Base-by-base conservation (phyloP, 2,888 invertebrate species). In the Sabatieria punctata region DNA sequence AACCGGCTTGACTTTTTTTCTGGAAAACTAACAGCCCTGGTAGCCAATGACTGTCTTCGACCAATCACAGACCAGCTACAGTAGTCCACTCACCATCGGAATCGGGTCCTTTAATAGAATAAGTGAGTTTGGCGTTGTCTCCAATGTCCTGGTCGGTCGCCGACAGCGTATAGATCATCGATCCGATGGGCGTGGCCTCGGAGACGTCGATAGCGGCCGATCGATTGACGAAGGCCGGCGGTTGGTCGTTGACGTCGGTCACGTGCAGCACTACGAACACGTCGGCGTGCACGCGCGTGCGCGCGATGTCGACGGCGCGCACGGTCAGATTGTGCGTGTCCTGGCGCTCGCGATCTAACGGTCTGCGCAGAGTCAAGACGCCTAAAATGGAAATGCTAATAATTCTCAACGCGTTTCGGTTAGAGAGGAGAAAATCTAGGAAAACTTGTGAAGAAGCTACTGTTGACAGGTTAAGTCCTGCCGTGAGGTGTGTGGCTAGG, bases 271-370 rank as follows among this genome's bases (percentile, higher is more conserved):
- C 4, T 64, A 65, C 55, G 4, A 24, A 2, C n/a, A 45, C 38
- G 64, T 65, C 18, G 57, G 57, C n/a, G 65, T 54, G 4, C 42
- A 49, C 42, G 36, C 63, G 63, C 11, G 13, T 19, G 4, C 64
- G 35, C 22, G 46, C 80, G 37, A 86, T 85, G 72, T 93, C 93
- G 22, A 85, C 85, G 45, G 85, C 88, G 50, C 83, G 75, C 18
- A 93, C 77, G 51, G 75, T 75, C 15, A 93, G 73, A 54, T 78
- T 74, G 68, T 89, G 88, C 52, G 65, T 71, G 43, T 78, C 71
- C 48, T 77, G 74, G 11, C 73, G 70, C 71, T 93, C 91, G 52
- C 89, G 74, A 69, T 93, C 91, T 37, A 93, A 73, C 2, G 74
- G 61, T 63, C 82, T 80, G 55, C 82, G 77, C 46, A 84, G 78